phyloP scores from a whole-genome alignment of 92 coral and sea anemone species.

The Isaurus tuberculatus region DNA sequence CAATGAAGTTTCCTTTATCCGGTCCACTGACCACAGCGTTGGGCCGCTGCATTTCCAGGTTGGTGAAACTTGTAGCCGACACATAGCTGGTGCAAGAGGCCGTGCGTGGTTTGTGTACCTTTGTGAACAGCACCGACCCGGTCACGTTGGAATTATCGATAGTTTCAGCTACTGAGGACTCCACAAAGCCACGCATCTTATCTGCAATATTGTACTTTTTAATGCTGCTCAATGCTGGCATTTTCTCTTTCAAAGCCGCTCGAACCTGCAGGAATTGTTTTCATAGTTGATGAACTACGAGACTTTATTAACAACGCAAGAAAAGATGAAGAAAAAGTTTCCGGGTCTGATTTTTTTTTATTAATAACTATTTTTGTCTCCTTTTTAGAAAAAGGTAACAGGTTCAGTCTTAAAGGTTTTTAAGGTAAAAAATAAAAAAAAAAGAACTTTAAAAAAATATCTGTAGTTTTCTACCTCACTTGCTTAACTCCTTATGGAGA shows the following conservation, averaged over 20 bases:
- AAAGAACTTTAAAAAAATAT: too few relatives aligned
- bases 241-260: constrained; percentile 12
- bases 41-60: constrained; percentile 22
- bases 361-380: too few relatives aligned
- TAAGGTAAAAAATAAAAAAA: too few relatives aligned
- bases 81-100: constrained; percentile 11
- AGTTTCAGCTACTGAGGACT: constrained; percentile 36
- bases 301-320: too few relatives aligned
- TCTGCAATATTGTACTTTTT: constrained; percentile 20
- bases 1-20: background rate
- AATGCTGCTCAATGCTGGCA: background rate
- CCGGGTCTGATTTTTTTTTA: too few relatives aligned
- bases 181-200: constrained; percentile 12
- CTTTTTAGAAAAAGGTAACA: too few relatives aligned
- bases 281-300: too few relatives aligned
- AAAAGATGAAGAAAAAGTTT: too few relatives aligned
- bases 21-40: background rate
- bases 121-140: constrained; percentile 13
- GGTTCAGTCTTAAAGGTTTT: too few relatives aligned
- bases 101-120: background rate
- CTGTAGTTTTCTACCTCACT: too few relatives aligned
- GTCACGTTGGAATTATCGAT: constrained; percentile 17
- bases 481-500: too few relatives aligned
- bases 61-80: constrained; percentile 16
- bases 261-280: constrained; percentile 15